Base-by-base conservation (phyloP, 2,888 invertebrate genomes). In the Sesamia inferens region DNA sequence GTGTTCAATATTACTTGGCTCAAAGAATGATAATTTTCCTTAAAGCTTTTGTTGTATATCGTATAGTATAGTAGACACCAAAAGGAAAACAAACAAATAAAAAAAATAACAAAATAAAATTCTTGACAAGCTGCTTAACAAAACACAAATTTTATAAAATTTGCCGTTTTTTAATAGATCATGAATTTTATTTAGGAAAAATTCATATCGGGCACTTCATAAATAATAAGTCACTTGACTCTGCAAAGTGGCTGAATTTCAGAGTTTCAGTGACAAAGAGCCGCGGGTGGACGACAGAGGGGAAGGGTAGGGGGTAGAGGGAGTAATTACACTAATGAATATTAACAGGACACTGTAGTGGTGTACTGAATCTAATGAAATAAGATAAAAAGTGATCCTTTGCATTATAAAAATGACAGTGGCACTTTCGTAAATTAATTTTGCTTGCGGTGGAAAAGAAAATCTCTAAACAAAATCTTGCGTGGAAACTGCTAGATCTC, bases 311-410 rank as follows among this genome's bases (percentile, higher is more conserved):
- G 54, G 58, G 70, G 83, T 3, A 5, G 54, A 67, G 78, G 81
- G 78, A 76, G 86, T 91, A 88, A 92, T 92, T 88, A 90, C 87
- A 87, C 88, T 90, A 92, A 91, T 92, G 91, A 92, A 92, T 92
- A 91, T 91, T 91, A 90, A 92, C 89, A 86, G 79, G 75, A 79
- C 69, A 79, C 71, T 76, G 72, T 85, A 87, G 89, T 87, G 88
- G 79, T 78, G 76, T 78, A 77, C 72, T 72, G 75, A 77, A 83
- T 76, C 79, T 80, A 78, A 81, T 83, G 78, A 82, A 83, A 86
- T 76, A 71, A 79, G 78, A 81, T 83, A 79, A 86, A 86, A 81
- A 76, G 71, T 79, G 75, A 79, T 79, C 77, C 69, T 65, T 71
- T 73, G 48, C 71, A 72, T 82, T 84, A 78, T 68, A 79, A 79